Conservation (phyloP, 2,797 vertebrate species). For the Poeciliopsis presidionis region DNA sequence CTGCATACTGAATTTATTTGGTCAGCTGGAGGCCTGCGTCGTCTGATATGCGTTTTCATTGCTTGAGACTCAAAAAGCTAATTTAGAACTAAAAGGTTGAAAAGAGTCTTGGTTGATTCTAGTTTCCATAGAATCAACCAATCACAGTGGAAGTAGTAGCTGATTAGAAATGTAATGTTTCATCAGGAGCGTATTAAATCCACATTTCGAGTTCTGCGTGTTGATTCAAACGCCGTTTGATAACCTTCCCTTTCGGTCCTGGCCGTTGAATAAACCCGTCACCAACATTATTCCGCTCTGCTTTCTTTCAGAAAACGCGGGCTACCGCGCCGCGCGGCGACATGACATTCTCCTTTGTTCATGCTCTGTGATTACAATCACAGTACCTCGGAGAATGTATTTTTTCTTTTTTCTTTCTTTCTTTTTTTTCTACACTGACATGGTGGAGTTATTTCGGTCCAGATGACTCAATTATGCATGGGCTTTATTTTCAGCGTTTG, state of each 20-base stretch:
- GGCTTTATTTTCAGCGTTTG: conserved; percentile 65
- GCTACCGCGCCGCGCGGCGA: conserved; percentile 46
- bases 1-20: background rate
- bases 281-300: conserved; percentile 34
- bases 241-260: conserved; percentile 38
- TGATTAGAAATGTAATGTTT: background rate
- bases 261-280: conserved; percentile 35
- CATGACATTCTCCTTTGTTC: conserved; percentile 65
- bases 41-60: background rate
- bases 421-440: conserved; percentile 12
- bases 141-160: too few species aligned
- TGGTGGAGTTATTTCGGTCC: conserved; percentile 55
- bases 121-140: background rate
- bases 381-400: conserved; percentile 31
- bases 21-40: too few species aligned
- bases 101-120: background rate
- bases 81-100: background rate
- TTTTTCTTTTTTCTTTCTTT: background rate
- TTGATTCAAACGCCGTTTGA: conserved; percentile 37
- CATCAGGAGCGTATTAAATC: background rate
- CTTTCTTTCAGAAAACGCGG: conserved; percentile 50
- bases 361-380: conserved; percentile 42
- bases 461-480: conserved; percentile 68
- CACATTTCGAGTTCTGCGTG: conserved; percentile 24
- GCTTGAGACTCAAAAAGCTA: background rate